phyloP scores from a whole-genome alignment of 2,888 invertebrate species.

The Carcina quercana region DNA sequence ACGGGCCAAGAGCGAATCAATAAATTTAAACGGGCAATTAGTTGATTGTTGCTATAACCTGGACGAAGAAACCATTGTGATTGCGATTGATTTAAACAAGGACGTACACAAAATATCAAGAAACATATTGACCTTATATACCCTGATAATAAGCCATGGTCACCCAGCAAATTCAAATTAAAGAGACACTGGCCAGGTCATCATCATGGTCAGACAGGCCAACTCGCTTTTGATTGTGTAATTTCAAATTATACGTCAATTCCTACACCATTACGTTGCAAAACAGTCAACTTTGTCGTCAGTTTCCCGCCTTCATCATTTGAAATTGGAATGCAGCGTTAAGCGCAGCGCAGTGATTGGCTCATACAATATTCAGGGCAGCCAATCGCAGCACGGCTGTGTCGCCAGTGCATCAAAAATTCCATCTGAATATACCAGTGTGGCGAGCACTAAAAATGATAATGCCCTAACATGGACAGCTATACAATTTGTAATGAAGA shows the following conservation, averaged over 20 bases:
- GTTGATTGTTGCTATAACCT: slow-evolving; percentile 25
- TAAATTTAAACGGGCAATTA: slow-evolving; percentile 30
- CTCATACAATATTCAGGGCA: slow-evolving; percentile 72
- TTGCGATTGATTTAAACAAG: too few relatives aligned
- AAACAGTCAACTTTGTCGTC: slow-evolving; percentile 54
- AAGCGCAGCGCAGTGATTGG: slow-evolving; percentile 69
- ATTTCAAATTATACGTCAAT: slow-evolving; percentile 50
- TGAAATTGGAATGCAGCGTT: slow-evolving; percentile 72
- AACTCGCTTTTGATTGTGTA: slow-evolving; percentile 47
- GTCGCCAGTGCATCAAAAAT: slow-evolving; percentile 76
- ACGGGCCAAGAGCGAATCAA: slow-evolving; percentile 21
- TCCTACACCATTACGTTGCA: slow-evolving; percentile 47
- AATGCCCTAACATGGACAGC: slow-evolving; percentile 68
- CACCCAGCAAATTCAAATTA: too few relatives aligned
- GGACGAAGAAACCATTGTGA: slow-evolving; percentile 7
- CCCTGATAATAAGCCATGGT: too few relatives aligned
- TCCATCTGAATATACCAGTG: slow-evolving; percentile 72
- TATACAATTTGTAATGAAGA: slow-evolving; percentile 72
- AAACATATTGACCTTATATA: too few relatives aligned
- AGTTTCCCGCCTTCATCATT: slow-evolving; percentile 67
- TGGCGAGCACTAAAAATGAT: slow-evolving; percentile 75
- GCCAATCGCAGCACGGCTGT: slow-evolving; percentile 68
- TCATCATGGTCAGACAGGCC: too few relatives aligned
- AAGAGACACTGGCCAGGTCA: too few relatives aligned
- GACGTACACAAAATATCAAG: too few relatives aligned